phyloP scores from a whole-genome alignment of 2,797 vertebrate genomes.

The Coendou prehensilis region DNA sequence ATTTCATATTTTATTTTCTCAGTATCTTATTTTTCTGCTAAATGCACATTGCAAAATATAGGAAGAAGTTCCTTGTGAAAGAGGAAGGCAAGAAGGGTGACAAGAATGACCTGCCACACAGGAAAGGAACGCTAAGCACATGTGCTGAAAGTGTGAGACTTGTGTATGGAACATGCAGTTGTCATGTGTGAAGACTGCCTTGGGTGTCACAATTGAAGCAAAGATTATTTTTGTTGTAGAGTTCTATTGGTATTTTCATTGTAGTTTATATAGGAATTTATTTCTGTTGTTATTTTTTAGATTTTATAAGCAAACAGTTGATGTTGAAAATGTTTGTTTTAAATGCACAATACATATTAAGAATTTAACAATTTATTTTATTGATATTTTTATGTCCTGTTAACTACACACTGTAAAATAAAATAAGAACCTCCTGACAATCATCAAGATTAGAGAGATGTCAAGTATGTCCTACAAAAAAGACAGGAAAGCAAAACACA shows the following conservation, averaged over 20 bases:
- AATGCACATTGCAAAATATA: neutral
- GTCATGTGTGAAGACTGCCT: neutral
- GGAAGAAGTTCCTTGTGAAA: neutral
- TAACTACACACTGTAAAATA: neutral
- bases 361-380: neutral
- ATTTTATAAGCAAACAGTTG: neutral
- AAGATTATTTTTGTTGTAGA: neutral
- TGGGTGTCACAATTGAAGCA: neutral
- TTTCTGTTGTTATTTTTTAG: neutral
- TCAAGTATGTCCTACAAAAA: neutral
- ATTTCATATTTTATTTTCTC: neutral
- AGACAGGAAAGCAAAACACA: neutral
- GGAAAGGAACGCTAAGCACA: neutral
- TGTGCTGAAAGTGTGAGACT: neutral
- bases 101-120: neutral
- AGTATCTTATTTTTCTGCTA: neutral
- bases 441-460: neutral
- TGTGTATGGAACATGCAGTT: neutral
- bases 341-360: neutral
- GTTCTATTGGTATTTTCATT: neutral
- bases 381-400: neutral
- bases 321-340: neutral
- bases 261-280: neutral
- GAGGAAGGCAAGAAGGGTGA: neutral
- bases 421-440: neutral